Evolutionary conservation across 2,888 invertebrate species (phyloP), one percentile per base, ranked within the genome.

Genomic region (Plagiodera versicolora): DNA sequence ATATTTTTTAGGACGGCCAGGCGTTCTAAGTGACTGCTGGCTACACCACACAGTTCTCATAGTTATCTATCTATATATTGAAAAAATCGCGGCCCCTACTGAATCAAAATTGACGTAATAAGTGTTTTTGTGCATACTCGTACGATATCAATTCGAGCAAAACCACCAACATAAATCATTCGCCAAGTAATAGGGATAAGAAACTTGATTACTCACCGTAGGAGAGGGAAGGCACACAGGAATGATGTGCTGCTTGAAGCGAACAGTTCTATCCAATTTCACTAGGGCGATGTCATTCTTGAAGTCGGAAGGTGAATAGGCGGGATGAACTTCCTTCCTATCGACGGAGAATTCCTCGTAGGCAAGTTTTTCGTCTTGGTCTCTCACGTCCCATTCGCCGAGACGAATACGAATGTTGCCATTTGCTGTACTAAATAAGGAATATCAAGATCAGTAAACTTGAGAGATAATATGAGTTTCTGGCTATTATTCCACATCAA

Each of bases 321-420:
- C 86, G 0, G 94, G 94, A 75, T 95, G 95, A 0, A 94, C 94
- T 80, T 95, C 94, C 77, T 95, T 95, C 54, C 94, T 83, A 74
- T 94, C 94, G 1, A 95, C 92, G 2, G 89, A 87, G 75, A 85
- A 95, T 79, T 96, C 95, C 74, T 95, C 95, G 77, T 95, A 94
- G 0, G 89, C 85, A 56, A 91, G 86, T 17, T 91, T 84, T 75
- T 95, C 95, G 11, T 90, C 89, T 16, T 90, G 87, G 55, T 91
- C 93, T 0, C 94, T 81, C 0, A 95, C 94, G 77, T 96, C 95
- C 93, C 94, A 95, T 77, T 96, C 95, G 0, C 95, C 95, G 0
- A 95, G 83, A 1, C 95, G 87, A 0, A 96, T 94, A 69, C 93
- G 89, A 69, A 96, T 86, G 75, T 94, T 94, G 51, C 89, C 89